Evolutionary conservation across 37 sponge, comb jelly and placozoan genomes (phyloP).

Genomic region (Eunapius fragilis): DNA sequence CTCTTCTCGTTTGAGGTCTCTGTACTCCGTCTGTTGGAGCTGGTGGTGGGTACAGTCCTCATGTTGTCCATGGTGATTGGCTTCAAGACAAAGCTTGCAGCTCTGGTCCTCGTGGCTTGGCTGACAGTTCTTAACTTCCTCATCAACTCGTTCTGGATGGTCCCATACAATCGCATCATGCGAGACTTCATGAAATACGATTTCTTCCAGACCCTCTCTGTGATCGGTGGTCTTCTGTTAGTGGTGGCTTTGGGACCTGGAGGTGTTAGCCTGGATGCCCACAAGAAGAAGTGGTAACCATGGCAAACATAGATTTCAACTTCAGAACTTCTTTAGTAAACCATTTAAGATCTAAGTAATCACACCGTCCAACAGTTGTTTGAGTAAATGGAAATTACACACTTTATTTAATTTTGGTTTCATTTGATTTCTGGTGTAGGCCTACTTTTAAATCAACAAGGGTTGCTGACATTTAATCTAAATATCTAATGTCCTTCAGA

Average conservation of each 20-base stretch:
- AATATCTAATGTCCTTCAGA: no score
- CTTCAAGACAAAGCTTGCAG: slow-evolving; percentile 93
- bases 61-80: slow-evolving; percentile 91
- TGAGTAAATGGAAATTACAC: no score
- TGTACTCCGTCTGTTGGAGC: slow-evolving; percentile 61
- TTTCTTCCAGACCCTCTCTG: slow-evolving; percentile 98
- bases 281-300: slow-evolving; percentile 95
- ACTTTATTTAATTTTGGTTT: no score
- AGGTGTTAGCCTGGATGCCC: slow-evolving; percentile 96
- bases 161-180: slow-evolving; percentile 71
- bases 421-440: no score
- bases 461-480: no score
- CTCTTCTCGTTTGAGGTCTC: slow-evolving; percentile 87
- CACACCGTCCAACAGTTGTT: no score
- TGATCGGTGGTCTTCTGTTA: slow-evolving; percentile 95
- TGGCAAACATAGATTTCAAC: neutral
- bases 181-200: slow-evolving; percentile 97
- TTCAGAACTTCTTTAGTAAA: neutral
- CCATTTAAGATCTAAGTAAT: no score
- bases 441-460: no score
- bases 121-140: slow-evolving; percentile 77
- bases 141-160: slow-evolving; percentile 92
- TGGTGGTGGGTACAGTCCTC: slow-evolving; percentile 74
- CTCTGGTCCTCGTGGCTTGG: slow-evolving; percentile 85
- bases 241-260: slow-evolving; percentile 97